Percentiles rank a stretch among this genome's conserved stretches.
Evolutionary conservation across 2,888 invertebrate genomes (phyloP).

Genomic region (Parnassius glacialis): DNA sequence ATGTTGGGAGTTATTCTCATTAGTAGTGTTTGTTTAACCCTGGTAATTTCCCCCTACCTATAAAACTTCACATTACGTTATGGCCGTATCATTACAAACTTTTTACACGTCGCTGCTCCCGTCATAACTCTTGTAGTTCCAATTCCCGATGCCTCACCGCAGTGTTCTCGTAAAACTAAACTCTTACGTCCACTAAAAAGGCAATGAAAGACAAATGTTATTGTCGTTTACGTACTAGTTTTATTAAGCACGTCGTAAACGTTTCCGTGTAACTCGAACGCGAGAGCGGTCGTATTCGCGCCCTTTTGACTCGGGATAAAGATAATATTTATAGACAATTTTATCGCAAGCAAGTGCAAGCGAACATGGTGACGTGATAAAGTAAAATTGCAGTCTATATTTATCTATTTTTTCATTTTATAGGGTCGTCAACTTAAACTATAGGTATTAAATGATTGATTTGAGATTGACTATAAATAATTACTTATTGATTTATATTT

Average conservation of each 20-base stretch:
- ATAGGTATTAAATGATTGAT: too few species aligned
- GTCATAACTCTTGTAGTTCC: slow-evolving; percentile 11
- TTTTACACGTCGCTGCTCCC: slow-evolving; percentile 7
- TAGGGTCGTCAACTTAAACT: too few species aligned
- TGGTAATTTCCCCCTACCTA: not conserved
- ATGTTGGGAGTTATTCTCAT: too few species aligned
- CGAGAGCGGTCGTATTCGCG: slow-evolving; percentile 13
- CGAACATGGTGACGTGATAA: too few species aligned
- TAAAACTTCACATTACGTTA: not conserved
- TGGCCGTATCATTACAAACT: slow-evolving; percentile 6
- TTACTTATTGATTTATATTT: too few species aligned
- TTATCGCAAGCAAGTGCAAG: slow-evolving; percentile 12
- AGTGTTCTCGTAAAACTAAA: slow-evolving; percentile 44
- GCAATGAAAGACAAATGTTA: slow-evolving; percentile 58
- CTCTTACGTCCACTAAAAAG: slow-evolving; percentile 53
- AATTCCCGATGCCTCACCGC: slow-evolving; percentile 9
- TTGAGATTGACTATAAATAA: too few species aligned
- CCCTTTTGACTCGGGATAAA: slow-evolving; percentile 11
- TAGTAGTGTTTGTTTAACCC: not conserved
- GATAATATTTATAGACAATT: slow-evolving; percentile 14
- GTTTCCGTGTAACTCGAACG: slow-evolving; percentile 17
- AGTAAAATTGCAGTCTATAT: too few species aligned
- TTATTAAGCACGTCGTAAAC: slow-evolving; percentile 54
- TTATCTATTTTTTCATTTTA: too few species aligned
- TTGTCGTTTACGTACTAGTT: slow-evolving; percentile 49